Percentiles rank a stretch among this genome's conserved stretches.
phyloP scores from a whole-genome alignment of 2,797 vertebrate genomes.

The Karalla daura region DNA sequence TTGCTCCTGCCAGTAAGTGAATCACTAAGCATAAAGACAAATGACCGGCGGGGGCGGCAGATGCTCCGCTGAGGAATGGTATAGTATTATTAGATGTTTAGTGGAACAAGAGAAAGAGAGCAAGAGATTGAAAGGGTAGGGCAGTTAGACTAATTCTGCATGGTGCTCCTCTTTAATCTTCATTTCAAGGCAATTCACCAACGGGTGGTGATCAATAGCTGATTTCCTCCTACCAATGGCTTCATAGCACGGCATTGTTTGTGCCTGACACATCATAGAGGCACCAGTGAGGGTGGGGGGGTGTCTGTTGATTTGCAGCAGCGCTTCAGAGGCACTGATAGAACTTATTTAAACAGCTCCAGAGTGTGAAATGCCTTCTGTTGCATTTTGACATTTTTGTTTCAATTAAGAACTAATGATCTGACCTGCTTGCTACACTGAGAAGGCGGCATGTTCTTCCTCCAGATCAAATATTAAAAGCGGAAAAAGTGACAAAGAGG shows the following conservation, averaged over 20 bases:
- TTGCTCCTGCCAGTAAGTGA: conserved; percentile 53
- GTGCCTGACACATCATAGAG: conserved; percentile 43
- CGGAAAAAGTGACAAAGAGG: conserved; percentile 20
- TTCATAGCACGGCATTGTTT: conserved; percentile 56
- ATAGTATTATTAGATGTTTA: conserved; percentile 64
- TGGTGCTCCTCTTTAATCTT: conserved; percentile 68
- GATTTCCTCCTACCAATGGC: conserved; percentile 44
- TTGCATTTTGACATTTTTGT: not conserved
- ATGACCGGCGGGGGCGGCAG: conserved; percentile 61
- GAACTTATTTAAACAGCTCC: conserved; percentile 2
- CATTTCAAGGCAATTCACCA: conserved; percentile 66
- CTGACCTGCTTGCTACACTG: not conserved
- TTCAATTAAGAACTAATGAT: conserved; percentile 5
- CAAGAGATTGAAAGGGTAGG: conserved; percentile 35
- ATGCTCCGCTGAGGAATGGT: conserved; percentile 66
- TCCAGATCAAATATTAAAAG: not conserved
- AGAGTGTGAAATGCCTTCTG: not conserved
- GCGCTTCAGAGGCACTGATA: conserved; percentile 29
- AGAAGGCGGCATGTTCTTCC: conserved; percentile 1
- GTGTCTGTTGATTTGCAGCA: conserved; percentile 34
- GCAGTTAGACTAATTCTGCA: conserved; percentile 40
- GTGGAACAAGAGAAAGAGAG: conserved; percentile 45
- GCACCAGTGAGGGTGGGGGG: conserved; percentile 25
- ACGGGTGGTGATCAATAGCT: conserved; percentile 62
- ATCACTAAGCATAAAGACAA: conserved; percentile 74